Conservation (phyloP, 1,140 invertebrate species). For the Meloidogyne exigua region DNA sequence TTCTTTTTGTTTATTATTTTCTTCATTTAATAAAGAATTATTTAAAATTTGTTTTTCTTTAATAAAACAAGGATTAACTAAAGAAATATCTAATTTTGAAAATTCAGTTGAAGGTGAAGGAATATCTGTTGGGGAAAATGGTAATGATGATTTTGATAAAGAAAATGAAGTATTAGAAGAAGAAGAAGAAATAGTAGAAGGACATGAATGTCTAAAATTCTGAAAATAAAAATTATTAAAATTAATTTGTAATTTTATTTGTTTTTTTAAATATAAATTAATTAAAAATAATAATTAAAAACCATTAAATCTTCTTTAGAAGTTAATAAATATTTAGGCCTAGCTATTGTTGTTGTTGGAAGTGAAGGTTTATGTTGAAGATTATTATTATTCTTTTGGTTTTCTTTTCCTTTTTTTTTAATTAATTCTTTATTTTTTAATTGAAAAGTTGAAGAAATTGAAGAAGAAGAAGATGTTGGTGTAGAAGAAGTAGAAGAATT, state of each 20-base stretch:
- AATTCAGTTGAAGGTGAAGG: slow-evolving; percentile 61
- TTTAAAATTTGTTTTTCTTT: background rate
- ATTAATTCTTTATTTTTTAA: background rate
- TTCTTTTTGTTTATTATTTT: background rate
- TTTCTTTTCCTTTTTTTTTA: background rate
- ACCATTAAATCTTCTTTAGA: background rate
- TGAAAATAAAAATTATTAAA: background rate
- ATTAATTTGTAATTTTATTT: too few species aligned
- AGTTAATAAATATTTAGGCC: background rate
- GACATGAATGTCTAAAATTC: background rate
- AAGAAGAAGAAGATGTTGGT: background rate
- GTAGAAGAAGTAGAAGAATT: background rate
- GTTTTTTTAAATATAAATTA: too few species aligned
- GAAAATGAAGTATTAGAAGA: background rate
- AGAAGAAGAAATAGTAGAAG: background rate
- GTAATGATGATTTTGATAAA: background rate
- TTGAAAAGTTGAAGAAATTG: slow-evolving; percentile 20
- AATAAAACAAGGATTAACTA: slow-evolving; percentile 49
- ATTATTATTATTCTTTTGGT: slow-evolving; percentile 1
- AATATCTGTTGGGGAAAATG: slow-evolving; percentile 28
- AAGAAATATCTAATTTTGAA: slow-evolving; percentile 50
- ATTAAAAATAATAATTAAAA: too few species aligned
- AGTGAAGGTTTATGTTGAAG: background rate
- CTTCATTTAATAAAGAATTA: background rate
- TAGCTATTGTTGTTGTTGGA: background rate